Evolutionary conservation across 2,797 vertebrate genomes (phyloP), one percentile per base, ranked within the genome.

Genomic region (Neosilurus hyrtlii): DNA sequence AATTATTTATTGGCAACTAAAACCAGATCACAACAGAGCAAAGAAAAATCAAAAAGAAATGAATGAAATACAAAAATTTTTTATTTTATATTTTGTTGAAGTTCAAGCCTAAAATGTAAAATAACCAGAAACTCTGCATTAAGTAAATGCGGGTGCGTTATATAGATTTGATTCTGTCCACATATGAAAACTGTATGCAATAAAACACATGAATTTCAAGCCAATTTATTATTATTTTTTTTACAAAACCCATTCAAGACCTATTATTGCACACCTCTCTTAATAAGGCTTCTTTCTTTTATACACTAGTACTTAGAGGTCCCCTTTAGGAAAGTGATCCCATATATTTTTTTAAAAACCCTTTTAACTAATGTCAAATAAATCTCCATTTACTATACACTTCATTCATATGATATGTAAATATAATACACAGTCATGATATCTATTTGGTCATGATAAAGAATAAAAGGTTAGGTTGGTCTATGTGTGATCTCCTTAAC

Each of bases 241-340:
- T 43, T 43, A 84, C 37, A 79, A 82, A 82, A 86, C 62, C 65
- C 65, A 84, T 70, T 84, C 81, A 15, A 73, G 65, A 82, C 79
- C 83, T 80, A 90, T 93, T 94, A 94, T 94, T 95, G 94, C 93
- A 94, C 93, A 91, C 83, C 57, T 90, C 91, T 94, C 90, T 89
- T 90, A 90, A 85, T 92, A 94, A 94, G 30, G 93, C 94, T 93
- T 93, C 90, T 90, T 86, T 77, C 24, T 86, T 88, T 63, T 88
- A 89, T 77, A 73, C 84, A 59, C 57, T 75, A 67, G 37, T 61
- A 37, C 80, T 80, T 79, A 88, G 84, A 85, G 84, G 81, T 81
- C 85, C 82, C 90, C 80, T 85, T 87, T 81, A 59, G 62, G 82
- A 82, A 88, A 88, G 84, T 77, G 24, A 86, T 83, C 82, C 87